Percentiles rank a stretch among this genome's conserved stretches.
These are phyloP conservation scores for Pocillopora grandis DNA, from an alignment of 92 coral and sea anemone species.

Conservation along the genomic window DNA sequence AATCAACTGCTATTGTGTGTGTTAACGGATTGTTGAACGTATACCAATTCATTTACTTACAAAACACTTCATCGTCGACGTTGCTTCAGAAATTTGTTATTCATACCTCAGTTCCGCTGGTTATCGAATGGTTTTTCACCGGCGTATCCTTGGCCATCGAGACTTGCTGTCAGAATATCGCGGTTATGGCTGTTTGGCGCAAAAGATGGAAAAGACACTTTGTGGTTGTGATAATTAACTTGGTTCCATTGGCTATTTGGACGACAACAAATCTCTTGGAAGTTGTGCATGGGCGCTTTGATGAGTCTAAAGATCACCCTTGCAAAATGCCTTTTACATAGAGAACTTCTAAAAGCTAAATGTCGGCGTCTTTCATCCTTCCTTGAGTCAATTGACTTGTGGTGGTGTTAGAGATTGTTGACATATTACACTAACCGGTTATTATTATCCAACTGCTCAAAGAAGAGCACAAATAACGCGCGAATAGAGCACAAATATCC, in stretches of 20 bases:
- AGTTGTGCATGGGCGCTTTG: too few species aligned
- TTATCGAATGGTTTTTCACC: constrained; percentile 42
- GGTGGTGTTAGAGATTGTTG: too few species aligned
- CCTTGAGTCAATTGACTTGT: too few species aligned
- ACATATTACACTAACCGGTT: too few species aligned
- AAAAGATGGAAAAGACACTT: constrained; percentile 32
- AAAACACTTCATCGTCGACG: not conserved
- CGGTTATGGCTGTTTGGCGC: constrained; percentile 48
- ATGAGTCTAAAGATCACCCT: too few species aligned
- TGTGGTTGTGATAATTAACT: not conserved
- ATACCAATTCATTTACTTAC: constrained; percentile 12
- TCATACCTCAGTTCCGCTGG: constrained; percentile 21
- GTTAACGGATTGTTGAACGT: constrained; percentile 28
- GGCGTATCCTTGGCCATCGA: constrained; percentile 36
- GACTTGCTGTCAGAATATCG: constrained; percentile 45
- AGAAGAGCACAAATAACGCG: not conserved
- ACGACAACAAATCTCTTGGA: too few species aligned
- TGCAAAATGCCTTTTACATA: too few species aligned
- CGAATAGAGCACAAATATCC: not conserved
- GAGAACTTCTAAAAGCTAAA: too few species aligned
- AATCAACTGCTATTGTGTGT: constrained; percentile 30
- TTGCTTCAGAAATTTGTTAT: not conserved
- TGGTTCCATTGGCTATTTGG: not conserved
- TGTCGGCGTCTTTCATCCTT: too few species aligned
- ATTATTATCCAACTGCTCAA: not conserved